These are phyloP conservation scores for Megathymus violae DNA, from an alignment of 1,140 invertebrate genomes.

Conservation along the genomic window DNA sequence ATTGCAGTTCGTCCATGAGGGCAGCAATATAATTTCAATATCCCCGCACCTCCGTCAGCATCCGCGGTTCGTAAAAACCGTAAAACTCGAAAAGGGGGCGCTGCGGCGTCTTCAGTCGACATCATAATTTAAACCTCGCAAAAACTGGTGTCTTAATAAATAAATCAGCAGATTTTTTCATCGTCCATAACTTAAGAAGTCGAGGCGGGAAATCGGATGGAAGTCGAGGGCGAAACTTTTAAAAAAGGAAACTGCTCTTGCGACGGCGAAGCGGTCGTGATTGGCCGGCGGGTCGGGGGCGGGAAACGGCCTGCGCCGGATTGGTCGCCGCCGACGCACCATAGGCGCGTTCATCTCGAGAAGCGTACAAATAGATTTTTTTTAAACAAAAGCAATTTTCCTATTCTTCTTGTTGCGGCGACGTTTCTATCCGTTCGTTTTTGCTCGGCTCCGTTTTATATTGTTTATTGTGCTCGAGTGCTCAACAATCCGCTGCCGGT, in stretches of 20 bases:
- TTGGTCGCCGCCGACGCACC: constrained; percentile 65
- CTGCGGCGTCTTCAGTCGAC: constrained; percentile 50
- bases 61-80: constrained; percentile 53
- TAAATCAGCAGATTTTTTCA: constrained; percentile 77
- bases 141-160: constrained; percentile 74
- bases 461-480: constrained; percentile 76
- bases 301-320: constrained; percentile 59
- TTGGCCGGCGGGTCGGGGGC: constrained; percentile 63
- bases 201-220: constrained; percentile 80
- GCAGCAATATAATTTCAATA: constrained; percentile 59
- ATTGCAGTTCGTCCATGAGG: too few relatives aligned
- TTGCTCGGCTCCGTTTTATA: constrained; percentile 76
- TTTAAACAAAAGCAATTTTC: constrained; percentile 83
- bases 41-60: constrained; percentile 17
- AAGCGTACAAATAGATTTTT: constrained; percentile 80
- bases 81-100: constrained; percentile 41
- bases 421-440: constrained; percentile 77
- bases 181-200: constrained; percentile 74
- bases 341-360: constrained; percentile 76
- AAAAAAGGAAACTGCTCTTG: constrained; percentile 80
- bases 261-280: constrained; percentile 49
- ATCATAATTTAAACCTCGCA: constrained; percentile 75
- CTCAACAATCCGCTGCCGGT: constrained; percentile 76
- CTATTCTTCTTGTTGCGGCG: constrained; percentile 80
- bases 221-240: constrained; percentile 78